Conservation (phyloP, 2,888 invertebrate species). For the Dione juno region DNA sequence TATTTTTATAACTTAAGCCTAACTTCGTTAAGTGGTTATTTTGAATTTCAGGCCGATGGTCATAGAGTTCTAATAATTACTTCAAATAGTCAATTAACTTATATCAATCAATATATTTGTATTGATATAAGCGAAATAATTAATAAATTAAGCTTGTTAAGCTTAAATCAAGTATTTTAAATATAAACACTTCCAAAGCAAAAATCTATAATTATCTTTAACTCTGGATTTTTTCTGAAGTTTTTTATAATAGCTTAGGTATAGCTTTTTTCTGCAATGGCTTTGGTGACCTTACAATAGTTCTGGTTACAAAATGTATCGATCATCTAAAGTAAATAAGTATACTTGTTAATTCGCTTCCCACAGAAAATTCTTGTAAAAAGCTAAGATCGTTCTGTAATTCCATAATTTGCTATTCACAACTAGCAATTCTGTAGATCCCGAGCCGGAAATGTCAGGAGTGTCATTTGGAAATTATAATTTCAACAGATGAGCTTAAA, state of each 20-base stretch:
- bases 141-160: too few species aligned
- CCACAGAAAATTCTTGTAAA: constrained; percentile 6
- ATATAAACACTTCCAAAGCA: too few species aligned
- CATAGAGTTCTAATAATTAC: neutral
- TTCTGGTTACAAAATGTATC: constrained; percentile 6
- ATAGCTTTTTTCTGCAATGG: too few species aligned
- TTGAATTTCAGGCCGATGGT: neutral
- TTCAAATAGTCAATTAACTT: too few species aligned
- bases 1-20: neutral
- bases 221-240: neutral
- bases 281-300: neutral
- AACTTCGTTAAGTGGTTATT: neutral
- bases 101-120: too few species aligned
- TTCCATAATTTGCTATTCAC: constrained; percentile 20
- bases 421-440: constrained; percentile 5
- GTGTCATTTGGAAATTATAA: constrained; percentile 40
- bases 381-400: constrained; percentile 7
- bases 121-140: too few species aligned
- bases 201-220: neutral
- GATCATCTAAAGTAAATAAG: constrained; percentile 4
- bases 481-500: constrained; percentile 32
- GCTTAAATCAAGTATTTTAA: neutral
- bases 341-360: neutral
- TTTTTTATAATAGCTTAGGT: neutral
- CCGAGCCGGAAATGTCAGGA: constrained; percentile 39